Percentiles rank a stretch among this genome's conserved stretches.
Evolutionary conservation across 2,113 vertebrate genomes (phyloP).

Genomic region (Pseudopipra pipra): DNA sequence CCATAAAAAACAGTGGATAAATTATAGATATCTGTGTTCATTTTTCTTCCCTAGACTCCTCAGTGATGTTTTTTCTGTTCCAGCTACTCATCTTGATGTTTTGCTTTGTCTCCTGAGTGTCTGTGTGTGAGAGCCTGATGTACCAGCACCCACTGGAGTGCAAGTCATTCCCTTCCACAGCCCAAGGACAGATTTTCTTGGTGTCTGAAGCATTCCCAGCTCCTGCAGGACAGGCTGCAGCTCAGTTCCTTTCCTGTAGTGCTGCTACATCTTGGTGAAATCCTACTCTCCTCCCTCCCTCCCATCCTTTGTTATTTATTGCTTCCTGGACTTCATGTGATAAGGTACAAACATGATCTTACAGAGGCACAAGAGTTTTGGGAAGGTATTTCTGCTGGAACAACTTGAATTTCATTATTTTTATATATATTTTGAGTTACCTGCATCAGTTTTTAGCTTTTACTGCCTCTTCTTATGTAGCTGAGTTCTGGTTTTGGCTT

Average conservation of each 20-base stretch:
- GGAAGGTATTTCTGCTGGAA: background rate
- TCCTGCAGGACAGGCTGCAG: background rate
- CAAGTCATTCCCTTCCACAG: background rate
- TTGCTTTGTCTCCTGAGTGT: background rate
- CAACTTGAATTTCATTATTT: background rate
- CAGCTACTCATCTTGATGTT: rapidly evolving
- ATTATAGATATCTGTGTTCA: rapidly evolving
- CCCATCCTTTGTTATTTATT: rapidly evolving
- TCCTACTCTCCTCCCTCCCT: background rate
- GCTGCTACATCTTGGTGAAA: background rate
- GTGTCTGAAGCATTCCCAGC: background rate
- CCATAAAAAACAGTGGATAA: rapidly evolving
- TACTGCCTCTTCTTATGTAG: background rate
- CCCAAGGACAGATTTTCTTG: background rate
- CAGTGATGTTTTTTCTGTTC: background rate
- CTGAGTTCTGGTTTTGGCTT: background rate
- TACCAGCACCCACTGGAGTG: background rate
- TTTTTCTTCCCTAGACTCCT: background rate
- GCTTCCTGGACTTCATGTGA: background rate
- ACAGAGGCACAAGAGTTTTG: rapidly evolving
- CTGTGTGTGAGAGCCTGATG: background rate
- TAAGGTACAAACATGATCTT: background rate
- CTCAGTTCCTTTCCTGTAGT: background rate
- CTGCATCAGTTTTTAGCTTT: background rate
- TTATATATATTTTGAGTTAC: rapidly evolving